These are phyloP conservation scores for Larimichthys crocea DNA, from an alignment of 2,113 vertebrate species.

Conservation along the genomic window DNA sequence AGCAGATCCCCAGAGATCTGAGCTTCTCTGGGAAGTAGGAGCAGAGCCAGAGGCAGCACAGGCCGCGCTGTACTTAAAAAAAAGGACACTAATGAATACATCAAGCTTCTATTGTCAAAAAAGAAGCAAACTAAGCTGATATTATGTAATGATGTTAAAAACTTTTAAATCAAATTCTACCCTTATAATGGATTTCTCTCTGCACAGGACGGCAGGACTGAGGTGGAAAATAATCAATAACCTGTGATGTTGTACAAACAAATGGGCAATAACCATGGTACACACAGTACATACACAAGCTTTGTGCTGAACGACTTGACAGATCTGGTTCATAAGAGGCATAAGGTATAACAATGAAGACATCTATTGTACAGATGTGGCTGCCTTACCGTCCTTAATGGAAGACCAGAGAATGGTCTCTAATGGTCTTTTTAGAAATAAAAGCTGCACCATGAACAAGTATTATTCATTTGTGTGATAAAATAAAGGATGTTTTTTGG, in stretches of 20 bases:
- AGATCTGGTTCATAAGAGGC: not conserved
- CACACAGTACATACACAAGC: not conserved
- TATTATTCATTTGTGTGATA: not conserved
- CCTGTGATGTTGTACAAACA: not conserved
- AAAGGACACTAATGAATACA: slow-evolving; percentile 43
- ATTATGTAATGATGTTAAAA: not conserved
- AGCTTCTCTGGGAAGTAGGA: slow-evolving; percentile 25
- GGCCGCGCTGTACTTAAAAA: slow-evolving; percentile 24
- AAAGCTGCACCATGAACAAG: not conserved
- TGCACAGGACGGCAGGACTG: too few relatives aligned
- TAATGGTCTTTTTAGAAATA: not conserved
- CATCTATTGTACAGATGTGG: too few relatives aligned
- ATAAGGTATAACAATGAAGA: not conserved
- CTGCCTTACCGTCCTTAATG: not conserved
- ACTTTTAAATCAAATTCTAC: not conserved
- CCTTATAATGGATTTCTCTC: not conserved
- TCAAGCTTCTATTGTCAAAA: not conserved
- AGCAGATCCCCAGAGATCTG: slow-evolving; percentile 34
- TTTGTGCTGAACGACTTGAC: not conserved
- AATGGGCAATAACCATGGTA: not conserved
- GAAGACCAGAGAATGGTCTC: not conserved
- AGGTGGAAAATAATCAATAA: not conserved
- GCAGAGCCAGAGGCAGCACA: slow-evolving; percentile 19
- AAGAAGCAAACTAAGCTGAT: not conserved
- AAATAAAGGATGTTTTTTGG: not conserved